These are phyloP conservation scores for Morpho helenor DNA, from an alignment of 2,888 invertebrate genomes.

Conservation along the genomic window DNA sequence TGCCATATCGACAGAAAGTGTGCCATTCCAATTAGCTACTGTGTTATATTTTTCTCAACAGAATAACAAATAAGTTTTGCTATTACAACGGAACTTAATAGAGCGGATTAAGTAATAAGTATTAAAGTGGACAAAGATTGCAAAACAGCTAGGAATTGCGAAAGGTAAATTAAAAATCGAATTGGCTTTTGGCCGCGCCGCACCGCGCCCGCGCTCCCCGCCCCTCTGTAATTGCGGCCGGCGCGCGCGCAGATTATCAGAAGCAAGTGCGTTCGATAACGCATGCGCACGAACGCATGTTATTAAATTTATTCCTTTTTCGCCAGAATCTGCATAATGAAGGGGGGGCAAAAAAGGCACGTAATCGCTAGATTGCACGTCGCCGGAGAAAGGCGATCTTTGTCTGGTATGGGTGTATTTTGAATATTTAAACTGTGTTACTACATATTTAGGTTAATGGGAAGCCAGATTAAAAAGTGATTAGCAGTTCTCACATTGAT, in stretches of 20 bases:
- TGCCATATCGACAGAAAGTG: constrained; percentile 42
- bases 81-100: constrained; percentile 32
- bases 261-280: constrained; percentile 77
- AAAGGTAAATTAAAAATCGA: constrained; percentile 55
- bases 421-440: constrained; percentile 51
- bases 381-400: constrained; percentile 67
- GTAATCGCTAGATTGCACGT: constrained; percentile 74
- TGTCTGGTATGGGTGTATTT: constrained; percentile 53
- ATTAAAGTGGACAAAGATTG: constrained; percentile 40
- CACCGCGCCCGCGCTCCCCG: constrained; percentile 26
- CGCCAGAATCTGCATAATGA: constrained; percentile 77
- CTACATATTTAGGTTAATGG: constrained; percentile 13
- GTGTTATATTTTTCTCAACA: constrained; percentile 28
- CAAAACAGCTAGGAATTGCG: constrained; percentile 45
- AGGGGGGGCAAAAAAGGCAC: constrained; percentile 64
- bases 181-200: constrained; percentile 34
- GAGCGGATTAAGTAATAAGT: constrained; percentile 64
- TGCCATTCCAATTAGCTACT: constrained; percentile 60
- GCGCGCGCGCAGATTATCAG: constrained; percentile 75
- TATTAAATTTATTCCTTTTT: constrained; percentile 79
- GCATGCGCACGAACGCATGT: constrained; percentile 75
- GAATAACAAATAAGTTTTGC: constrained; percentile 33
- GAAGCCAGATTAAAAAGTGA: constrained; percentile 44
- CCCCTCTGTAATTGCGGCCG: constrained; percentile 59
- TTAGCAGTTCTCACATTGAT: background rate